A percentile compares a stretch with the other conserved stretches of the same genome.
These are phyloP conservation scores for Apocrypta bakeri DNA, from an alignment of 1,140 invertebrate species.

Conservation along the genomic window DNA sequence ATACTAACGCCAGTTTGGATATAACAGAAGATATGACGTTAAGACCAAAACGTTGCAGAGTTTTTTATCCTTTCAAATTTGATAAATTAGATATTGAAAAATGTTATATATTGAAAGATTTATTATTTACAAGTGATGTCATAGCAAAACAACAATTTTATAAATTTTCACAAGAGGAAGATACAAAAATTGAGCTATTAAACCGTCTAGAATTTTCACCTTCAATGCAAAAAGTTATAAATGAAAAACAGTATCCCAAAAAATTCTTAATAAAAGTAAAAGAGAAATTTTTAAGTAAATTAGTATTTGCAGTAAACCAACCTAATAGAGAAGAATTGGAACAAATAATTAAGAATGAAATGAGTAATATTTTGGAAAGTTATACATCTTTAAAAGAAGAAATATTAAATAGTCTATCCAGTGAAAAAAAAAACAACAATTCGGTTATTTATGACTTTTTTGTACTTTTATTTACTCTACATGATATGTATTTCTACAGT, in stretches of 20 bases:
- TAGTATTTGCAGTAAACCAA: conserved; percentile 56
- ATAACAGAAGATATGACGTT: conserved; percentile 50
- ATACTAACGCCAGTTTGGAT: conserved; percentile 55
- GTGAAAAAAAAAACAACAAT: conserved; percentile 4
- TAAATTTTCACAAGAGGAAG: conserved; percentile 46
- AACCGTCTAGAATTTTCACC: conserved; percentile 48
- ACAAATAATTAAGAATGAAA: conserved; percentile 52
- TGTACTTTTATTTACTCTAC: conserved; percentile 50
- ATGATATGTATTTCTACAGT: conserved; percentile 54
- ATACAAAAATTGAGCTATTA: conserved; percentile 51
- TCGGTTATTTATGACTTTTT: conserved; percentile 50
- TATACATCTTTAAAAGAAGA: conserved; percentile 32
- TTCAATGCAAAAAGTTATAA: conserved; percentile 49
- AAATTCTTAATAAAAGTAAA: conserved; percentile 22
- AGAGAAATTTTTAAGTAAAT: conserved; percentile 53
- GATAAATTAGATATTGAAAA: conserved; percentile 51
- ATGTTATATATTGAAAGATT: conserved; percentile 53
- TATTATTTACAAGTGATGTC: conserved; percentile 49
- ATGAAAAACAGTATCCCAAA: conserved; percentile 41
- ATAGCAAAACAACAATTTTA: conserved; percentile 47
- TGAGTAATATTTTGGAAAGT: neutral
- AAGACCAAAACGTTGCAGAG: conserved; percentile 8
- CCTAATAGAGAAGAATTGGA: conserved; percentile 53
- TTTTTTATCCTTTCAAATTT: conserved; percentile 48
- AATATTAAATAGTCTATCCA: conserved; percentile 3